These are phyloP conservation scores for Tokudaia muenninki DNA, from an alignment of 2,797 vertebrate genomes.

Conservation along the genomic window DNA sequence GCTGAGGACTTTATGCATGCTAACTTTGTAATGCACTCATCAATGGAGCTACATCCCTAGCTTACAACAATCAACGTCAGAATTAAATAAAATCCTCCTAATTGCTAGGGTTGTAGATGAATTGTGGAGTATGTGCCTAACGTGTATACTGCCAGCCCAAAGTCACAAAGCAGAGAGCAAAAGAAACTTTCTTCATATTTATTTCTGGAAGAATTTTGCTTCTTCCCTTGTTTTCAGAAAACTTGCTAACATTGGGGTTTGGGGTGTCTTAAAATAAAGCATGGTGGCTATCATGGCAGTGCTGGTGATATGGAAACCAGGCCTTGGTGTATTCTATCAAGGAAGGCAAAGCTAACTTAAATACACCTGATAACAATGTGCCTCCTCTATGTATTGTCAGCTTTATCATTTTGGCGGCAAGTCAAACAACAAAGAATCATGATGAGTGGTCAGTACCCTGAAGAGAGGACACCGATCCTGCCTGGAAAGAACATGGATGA, in stretches of 20 bases:
- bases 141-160: not conserved
- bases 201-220: constrained; percentile 36
- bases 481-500: constrained; percentile 59
- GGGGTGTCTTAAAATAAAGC: not conserved
- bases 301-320: not conserved
- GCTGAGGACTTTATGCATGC: not conserved
- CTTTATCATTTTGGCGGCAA: constrained; percentile 71
- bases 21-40: not conserved
- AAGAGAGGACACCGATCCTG: constrained; percentile 33
- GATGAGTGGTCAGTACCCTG: constrained; percentile 67
- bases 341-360: constrained; percentile 58
- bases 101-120: not conserved
- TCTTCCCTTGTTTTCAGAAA: constrained; percentile 46
- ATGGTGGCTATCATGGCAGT: not conserved
- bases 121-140: not conserved
- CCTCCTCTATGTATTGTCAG: not conserved
- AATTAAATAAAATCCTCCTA: not conserved
- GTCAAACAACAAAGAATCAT: constrained; percentile 70
- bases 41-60: not conserved
- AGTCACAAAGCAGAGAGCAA: not conserved
- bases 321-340: not conserved
- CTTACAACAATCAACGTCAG: constrained; percentile 38
- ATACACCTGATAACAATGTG: constrained; percentile 38
- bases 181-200: not conserved
- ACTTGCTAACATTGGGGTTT: constrained; percentile 4